A percentile compares a stretch with the other conserved stretches of the same genome.
Conservation (phyloP, 1,140 invertebrate genomes). For the Saccostrea echinata region DNA sequence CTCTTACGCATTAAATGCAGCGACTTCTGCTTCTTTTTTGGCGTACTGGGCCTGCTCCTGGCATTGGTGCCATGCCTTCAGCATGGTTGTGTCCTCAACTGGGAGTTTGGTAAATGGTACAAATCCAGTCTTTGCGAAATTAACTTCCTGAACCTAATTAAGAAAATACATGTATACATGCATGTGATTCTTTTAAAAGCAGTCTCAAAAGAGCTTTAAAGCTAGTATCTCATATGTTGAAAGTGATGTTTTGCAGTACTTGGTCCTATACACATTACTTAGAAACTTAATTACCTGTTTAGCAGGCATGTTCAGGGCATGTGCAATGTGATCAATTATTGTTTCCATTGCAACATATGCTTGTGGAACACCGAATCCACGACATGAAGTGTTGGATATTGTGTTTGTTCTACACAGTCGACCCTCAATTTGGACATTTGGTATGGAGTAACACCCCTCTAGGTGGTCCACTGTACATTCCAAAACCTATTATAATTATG, state of each 20-base stretch:
- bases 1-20: constrained; percentile 10
- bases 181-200: background rate
- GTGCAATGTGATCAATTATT: constrained; percentile 69
- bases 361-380: constrained; percentile 78
- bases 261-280: background rate
- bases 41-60: background rate
- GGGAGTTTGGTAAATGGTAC: constrained; percentile 17
- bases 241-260: background rate
- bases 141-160: constrained; percentile 5
- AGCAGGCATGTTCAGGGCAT: constrained; percentile 52
- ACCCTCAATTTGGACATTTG: constrained; percentile 66
- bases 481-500: background rate
- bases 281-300: background rate
- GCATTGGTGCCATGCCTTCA: background rate
- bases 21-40: background rate
- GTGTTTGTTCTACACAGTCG: constrained; percentile 75
- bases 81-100: background rate
- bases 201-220: too few relatives aligned
- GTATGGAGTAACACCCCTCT: constrained; percentile 71
- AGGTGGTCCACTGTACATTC: background rate
- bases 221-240: too few relatives aligned
- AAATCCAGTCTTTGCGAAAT: constrained; percentile 17
- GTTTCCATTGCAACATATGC: constrained; percentile 69
- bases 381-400: constrained; percentile 76
- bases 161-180: background rate